Evolutionary conservation across 2,113 vertebrate genomes (phyloP).

Genomic region (Solenodon paradoxus): DNA sequence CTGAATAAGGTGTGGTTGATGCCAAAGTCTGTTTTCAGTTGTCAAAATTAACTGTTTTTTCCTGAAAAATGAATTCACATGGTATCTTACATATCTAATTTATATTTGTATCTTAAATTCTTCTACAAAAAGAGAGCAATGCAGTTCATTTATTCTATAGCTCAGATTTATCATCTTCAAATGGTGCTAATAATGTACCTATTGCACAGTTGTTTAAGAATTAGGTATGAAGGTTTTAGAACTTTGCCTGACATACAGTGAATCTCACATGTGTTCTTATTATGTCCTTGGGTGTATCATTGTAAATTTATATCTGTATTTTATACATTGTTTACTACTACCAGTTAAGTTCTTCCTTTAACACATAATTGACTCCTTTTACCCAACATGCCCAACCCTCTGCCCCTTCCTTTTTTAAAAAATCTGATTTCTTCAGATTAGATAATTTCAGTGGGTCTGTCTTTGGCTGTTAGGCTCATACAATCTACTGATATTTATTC

Average conservation of each 20-base stretch:
- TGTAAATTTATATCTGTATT: too few relatives aligned
- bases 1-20: not conserved
- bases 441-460: too few relatives aligned
- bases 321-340: too few relatives aligned
- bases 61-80: not conserved
- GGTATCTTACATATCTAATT: not conserved
- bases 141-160: not conserved
- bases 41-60: not conserved
- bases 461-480: too few relatives aligned
- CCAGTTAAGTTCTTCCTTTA: too few relatives aligned
- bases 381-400: too few relatives aligned
- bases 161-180: not conserved
- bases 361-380: too few relatives aligned
- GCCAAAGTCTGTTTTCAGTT: not conserved
- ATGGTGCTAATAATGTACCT: not conserved
- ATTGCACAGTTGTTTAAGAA: not conserved
- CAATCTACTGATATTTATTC: too few relatives aligned
- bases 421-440: too few relatives aligned
- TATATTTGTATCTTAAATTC: not conserved
- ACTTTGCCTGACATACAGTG: not conserved
- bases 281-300: slow-evolving; percentile 6
- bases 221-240: not conserved
- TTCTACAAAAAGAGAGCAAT: not conserved
- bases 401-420: too few relatives aligned
- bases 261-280: not conserved